Percentiles rank a stretch among this genome's conserved stretches.
Conservation (phyloP, 2,797 vertebrate genomes). For the Semaprochilodus insignis region DNA sequence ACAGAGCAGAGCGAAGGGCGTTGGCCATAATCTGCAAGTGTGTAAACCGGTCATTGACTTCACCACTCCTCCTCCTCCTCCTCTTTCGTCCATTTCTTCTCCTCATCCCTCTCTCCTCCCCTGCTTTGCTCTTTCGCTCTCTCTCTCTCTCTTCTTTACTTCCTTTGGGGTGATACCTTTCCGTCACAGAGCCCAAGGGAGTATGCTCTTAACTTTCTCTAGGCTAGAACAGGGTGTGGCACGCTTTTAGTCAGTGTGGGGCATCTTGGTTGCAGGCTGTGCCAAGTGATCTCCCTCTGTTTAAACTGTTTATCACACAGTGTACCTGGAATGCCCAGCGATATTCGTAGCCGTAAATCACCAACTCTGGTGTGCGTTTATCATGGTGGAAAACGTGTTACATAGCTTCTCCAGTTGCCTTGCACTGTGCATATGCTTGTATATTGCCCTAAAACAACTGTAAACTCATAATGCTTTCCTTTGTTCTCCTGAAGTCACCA, state of each 20-base stretch:
- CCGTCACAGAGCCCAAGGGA: neutral
- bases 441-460: too few relatives aligned
- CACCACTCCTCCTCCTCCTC: constrained; percentile 2
- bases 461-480: neutral
- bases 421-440: too few relatives aligned
- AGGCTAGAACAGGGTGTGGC: neutral
- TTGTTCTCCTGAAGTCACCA: constrained; percentile 21
- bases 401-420: too few relatives aligned
- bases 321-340: too few relatives aligned
- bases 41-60: neutral
- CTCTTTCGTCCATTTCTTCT: neutral
- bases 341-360: too few relatives aligned
- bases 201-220: neutral
- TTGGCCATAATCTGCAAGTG: constrained; percentile 24
- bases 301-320: too few relatives aligned
- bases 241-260: neutral
- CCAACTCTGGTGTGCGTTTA: too few relatives aligned
- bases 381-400: too few relatives aligned
- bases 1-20: constrained; percentile 33
- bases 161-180: neutral
- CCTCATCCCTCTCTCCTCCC: neutral
- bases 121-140: neutral
- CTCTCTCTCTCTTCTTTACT: neutral
- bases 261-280: too few relatives aligned
- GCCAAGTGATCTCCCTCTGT: too few relatives aligned